phyloP scores from a whole-genome alignment of 2,113 vertebrate genomes.

The Colistium nudipinnis region DNA sequence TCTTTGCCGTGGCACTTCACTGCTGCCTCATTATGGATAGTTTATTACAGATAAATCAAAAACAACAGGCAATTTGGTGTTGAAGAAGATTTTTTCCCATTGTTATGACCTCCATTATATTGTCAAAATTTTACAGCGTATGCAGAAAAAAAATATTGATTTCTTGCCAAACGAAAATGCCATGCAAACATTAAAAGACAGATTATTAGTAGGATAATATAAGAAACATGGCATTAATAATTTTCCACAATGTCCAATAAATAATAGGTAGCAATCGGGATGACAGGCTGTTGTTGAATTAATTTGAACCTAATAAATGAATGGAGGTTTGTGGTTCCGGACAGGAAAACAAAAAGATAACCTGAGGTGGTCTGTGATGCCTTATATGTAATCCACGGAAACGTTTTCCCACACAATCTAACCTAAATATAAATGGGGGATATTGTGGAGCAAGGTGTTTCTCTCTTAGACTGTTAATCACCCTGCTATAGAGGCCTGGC shows the following conservation, averaged over 20 bases:
- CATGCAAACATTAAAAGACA: not conserved
- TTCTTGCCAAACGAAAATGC: not conserved
- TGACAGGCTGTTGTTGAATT: not conserved
- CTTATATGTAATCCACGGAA: conserved; percentile 1
- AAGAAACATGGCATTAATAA: not conserved
- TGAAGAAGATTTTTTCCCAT: conserved; percentile 36
- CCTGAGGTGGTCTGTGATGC: not conserved
- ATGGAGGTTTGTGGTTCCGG: not conserved
- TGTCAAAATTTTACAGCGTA: not conserved
- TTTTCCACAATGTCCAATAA: not conserved
- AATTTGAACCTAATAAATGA: not conserved
- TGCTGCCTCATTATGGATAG: conserved; percentile 59
- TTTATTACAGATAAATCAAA: conserved; percentile 63
- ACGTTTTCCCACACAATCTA: conserved; percentile 19
- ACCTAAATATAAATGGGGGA: conserved; percentile 8
- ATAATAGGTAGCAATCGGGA: not conserved
- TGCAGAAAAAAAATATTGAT: conserved; percentile 9
- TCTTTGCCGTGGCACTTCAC: conserved; percentile 55
- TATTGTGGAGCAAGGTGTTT: conserved; percentile 7
- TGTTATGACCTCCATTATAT: not conserved
- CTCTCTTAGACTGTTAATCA: conserved; percentile 30
- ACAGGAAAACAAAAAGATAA: not conserved
- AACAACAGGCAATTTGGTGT: conserved; percentile 35
- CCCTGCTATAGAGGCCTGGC: conserved; percentile 9
- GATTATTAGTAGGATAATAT: not conserved